Base-by-base conservation (phyloP, 2,113 vertebrate genomes). In the Ophthalmolycus amberensis region DNA sequence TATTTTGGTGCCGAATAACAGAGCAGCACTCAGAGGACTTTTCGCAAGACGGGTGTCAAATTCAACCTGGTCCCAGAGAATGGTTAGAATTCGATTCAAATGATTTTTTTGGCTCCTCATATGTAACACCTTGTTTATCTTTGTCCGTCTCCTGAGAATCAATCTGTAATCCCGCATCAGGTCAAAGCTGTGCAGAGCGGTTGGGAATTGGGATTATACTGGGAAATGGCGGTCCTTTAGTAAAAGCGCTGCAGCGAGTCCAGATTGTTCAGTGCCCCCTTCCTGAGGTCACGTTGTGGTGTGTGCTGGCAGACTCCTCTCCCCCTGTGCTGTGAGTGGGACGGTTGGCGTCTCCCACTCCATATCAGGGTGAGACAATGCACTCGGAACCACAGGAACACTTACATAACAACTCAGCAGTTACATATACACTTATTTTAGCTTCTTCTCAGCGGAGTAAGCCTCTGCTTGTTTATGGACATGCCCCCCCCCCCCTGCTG, bases 381-480 rank as follows among this genome's bases (percentile, higher is more conserved):
- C 18, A 0, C 37, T 48, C 34, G 75, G 29, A 18, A 84, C 86
- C 54, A 44, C 37, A 64, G 70, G 68, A 76, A 79, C 34, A 27
- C 46, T 93, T 89, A 87, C 37, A 62, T 91, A 90, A 90, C 83
- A 62, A 37, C 34, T 38, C 77, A 82, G 44, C 71, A 75, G 70
- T 63, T 78, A 63, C 60, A 79, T 22, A 60, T 64, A 75, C 63
- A 66, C 54, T 72, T 76, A 65, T 78, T 66, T 80, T 58, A 37
- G 60, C 75, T 77, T 77, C 12, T 75, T 42, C 76, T 48, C n/a
- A 60, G 68, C 77, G 6, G 66, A 67, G 37, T 74, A 67, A 80
- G 64, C 60, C 25, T 29, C 34, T 20, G 44, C 71, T 48, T 72
- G 75, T 77, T 87, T 48, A 79, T 69, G 46, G 40, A 72, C 25